Percentiles rank a stretch among this genome's conserved stretches.
Evolutionary conservation across 2,797 vertebrate species (phyloP).

Genomic region (Xerus rutilus): DNA sequence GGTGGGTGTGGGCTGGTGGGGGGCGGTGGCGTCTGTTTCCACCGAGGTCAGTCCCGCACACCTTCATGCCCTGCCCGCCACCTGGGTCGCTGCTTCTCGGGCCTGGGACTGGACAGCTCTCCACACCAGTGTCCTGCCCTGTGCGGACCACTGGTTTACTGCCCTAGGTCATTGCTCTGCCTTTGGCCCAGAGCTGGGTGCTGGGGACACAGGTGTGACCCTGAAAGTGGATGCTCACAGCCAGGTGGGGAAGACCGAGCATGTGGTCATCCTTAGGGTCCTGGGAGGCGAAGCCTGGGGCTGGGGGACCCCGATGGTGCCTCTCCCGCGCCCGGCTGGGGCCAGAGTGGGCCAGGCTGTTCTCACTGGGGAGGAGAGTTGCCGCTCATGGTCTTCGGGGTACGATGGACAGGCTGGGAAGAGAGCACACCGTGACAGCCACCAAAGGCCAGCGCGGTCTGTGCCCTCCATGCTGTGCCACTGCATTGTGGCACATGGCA

Average conservation of each 20-base stretch:
- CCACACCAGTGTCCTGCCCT: not conserved
- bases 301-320: not conserved
- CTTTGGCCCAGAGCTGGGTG: not conserved
- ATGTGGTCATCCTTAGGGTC: not conserved
- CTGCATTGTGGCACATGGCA: not conserved
- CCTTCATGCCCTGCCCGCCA: fast-evolving
- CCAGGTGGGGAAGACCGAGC: not conserved
- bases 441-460: not conserved
- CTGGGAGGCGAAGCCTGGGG: not conserved
- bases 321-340: not conserved
- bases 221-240: not conserved
- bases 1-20: not conserved
- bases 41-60: too few relatives aligned
- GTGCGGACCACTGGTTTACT: not conserved
- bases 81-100: not conserved
- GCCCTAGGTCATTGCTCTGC: not conserved
- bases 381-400: not conserved
- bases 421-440: not conserved
- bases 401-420: not conserved
- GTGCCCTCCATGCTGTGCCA: not conserved
- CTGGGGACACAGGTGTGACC: not conserved
- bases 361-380: not conserved
- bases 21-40: too few relatives aligned
- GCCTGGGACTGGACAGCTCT: not conserved
- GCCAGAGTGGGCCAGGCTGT: not conserved